phyloP scores from a whole-genome alignment of 2,888 invertebrate species.

The Microplitis deprimator region DNA sequence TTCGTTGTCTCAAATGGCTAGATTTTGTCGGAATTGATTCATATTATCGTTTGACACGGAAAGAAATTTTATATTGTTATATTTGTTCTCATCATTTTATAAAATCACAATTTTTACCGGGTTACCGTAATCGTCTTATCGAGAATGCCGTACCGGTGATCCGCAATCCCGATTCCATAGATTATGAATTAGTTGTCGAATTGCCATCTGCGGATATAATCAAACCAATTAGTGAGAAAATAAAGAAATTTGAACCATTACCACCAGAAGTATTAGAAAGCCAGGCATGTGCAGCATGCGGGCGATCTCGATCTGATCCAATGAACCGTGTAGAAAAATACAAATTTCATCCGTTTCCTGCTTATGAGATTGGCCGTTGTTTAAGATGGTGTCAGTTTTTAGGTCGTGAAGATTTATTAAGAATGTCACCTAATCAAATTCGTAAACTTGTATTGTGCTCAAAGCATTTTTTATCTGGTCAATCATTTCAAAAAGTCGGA shows the following conservation, averaged over 20 bases:
- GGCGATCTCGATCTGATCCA: slow-evolving; percentile 64
- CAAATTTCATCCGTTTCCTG: slow-evolving; percentile 69
- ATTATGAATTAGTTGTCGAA: slow-evolving; percentile 52
- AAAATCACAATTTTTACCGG: slow-evolving; percentile 61
- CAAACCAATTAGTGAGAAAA: slow-evolving; percentile 50
- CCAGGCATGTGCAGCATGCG: slow-evolving; percentile 68
- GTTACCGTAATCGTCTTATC: slow-evolving; percentile 60
- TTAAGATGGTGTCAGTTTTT: slow-evolving; percentile 69
- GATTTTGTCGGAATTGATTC: slow-evolving; percentile 69
- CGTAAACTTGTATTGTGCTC: slow-evolving; percentile 67
- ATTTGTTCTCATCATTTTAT: slow-evolving; percentile 69
- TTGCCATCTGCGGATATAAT: slow-evolving; percentile 43
- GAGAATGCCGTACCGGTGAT: slow-evolving; percentile 67
- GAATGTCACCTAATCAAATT: slow-evolving; percentile 70
- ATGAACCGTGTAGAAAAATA: slow-evolving; percentile 64
- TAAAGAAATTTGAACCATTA: slow-evolving; percentile 59
- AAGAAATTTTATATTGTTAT: slow-evolving; percentile 68
- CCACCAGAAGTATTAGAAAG: slow-evolving; percentile 62
- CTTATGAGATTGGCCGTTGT: slow-evolving; percentile 69
- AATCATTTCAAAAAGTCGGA: slow-evolving; percentile 65
- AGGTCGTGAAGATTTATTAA: slow-evolving; percentile 66
- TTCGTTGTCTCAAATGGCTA: slow-evolving; percentile 68
- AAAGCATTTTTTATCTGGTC: slow-evolving; percentile 66
- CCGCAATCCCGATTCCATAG: slow-evolving; percentile 54
- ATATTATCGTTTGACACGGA: slow-evolving; percentile 67